A percentile compares a stretch with the other conserved stretches of the same genome.
Evolutionary conservation across 2,113 vertebrate species (phyloP).

Genomic region (Trochalopteron elliotii): DNA sequence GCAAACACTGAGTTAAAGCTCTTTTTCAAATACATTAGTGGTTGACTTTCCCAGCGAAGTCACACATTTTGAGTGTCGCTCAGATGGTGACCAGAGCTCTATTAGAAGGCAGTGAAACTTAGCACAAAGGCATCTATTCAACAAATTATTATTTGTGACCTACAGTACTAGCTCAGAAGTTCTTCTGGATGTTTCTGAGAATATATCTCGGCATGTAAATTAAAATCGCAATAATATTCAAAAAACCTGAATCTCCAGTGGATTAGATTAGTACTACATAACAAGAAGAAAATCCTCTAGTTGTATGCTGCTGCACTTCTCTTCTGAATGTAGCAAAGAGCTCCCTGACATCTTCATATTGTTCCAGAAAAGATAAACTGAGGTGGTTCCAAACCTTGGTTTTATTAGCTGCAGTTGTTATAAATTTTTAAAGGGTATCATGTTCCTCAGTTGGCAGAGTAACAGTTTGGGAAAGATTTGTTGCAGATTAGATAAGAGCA

Average conservation of each 20-base stretch:
- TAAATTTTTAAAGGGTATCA: constrained; percentile 37
- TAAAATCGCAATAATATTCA: not conserved
- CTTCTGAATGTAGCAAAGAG: not conserved
- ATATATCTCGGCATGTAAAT: not conserved
- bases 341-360: constrained; percentile 41
- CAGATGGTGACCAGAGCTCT: not conserved
- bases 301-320: not conserved
- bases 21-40: not conserved
- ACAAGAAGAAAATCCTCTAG: not conserved
- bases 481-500: constrained; percentile 42
- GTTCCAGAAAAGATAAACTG: constrained; percentile 49
- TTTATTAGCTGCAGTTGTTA: constrained; percentile 59
- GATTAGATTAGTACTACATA: not conserved
- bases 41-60: not conserved
- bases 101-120: not conserved
- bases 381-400: constrained; percentile 41
- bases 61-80: not conserved
- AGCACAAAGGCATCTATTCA: not conserved
- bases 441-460: constrained; percentile 9
- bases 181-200: not conserved
- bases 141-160: not conserved
- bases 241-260: not conserved
- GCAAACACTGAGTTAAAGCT: not conserved
- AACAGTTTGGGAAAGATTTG: constrained; percentile 49
- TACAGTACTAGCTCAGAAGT: not conserved